phyloP scores from a whole-genome alignment of 2,797 vertebrate genomes.

The Sparidentex hasta region DNA sequence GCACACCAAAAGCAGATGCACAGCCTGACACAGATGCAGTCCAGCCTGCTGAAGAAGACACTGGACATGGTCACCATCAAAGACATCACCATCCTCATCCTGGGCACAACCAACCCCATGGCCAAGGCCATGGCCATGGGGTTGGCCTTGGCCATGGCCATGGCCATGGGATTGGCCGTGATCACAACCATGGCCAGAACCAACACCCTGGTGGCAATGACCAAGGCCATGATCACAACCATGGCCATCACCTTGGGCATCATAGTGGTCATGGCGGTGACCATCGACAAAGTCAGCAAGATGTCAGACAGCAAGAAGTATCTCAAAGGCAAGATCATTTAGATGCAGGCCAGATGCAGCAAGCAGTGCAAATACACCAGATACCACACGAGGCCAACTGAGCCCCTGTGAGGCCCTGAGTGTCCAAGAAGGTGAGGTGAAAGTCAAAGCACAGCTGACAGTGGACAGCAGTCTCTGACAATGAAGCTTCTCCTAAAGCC shows the following conservation, averaged over 20 bases:
- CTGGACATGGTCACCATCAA: conserved; percentile 23
- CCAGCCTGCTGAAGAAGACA: conserved; percentile 45
- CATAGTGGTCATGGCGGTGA: conserved; percentile 31
- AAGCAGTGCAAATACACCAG: conserved; percentile 52
- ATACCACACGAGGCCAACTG: conserved; percentile 47
- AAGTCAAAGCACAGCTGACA: conserved; percentile 90
- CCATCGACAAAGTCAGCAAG: conserved; percentile 50
- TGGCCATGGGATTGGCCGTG: conserved; percentile 10
- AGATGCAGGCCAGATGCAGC: conserved; percentile 63
- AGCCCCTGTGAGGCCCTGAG: conserved; percentile 75
- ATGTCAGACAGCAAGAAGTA: conserved; percentile 35
- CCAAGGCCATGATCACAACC: background rate
- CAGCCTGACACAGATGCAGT: conserved; percentile 45
- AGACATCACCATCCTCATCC: conserved; percentile 18
- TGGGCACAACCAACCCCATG: background rate
- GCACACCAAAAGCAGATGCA: conserved; percentile 60
- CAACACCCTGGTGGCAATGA: conserved; percentile 16
- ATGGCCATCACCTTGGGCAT: conserved; percentile 7
- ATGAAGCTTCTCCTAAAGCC: conserved; percentile 61
- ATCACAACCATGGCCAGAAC: conserved; percentile 48
- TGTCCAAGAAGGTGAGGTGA: conserved; percentile 79
- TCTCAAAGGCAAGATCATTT: conserved; percentile 39
- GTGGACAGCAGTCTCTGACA: conserved; percentile 77
- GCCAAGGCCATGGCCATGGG: background rate
- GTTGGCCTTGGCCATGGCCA: no score